These are phyloP conservation scores for Pimephales promelas DNA, from an alignment of 2,113 vertebrate species.

Conservation along the genomic window DNA sequence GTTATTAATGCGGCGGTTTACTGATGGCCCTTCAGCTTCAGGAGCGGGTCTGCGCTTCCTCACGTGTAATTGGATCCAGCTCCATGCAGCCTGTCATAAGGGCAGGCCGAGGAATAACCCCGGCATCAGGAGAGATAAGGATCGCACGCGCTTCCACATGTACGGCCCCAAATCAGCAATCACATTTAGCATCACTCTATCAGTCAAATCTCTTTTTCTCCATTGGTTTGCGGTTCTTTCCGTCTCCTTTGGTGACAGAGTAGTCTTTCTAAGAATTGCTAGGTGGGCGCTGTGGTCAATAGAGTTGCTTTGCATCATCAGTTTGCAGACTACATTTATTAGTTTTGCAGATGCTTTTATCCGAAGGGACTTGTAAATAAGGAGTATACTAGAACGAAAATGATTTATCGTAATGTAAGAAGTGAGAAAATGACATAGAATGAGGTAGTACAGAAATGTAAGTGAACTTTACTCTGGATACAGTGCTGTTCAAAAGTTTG, in stretches of 20 bases:
- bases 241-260: not conserved
- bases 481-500: too few relatives aligned
- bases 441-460: not conserved
- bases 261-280: not conserved
- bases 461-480: not conserved
- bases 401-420: not conserved
- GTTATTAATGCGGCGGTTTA: slow-evolving; percentile 88
- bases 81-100: slow-evolving; percentile 60
- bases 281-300: slow-evolving; percentile 35
- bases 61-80: slow-evolving; percentile 89
- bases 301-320: slow-evolving; percentile 29
- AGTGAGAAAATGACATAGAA: not conserved
- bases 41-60: slow-evolving; percentile 80
- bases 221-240: slow-evolving; percentile 28
- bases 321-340: not conserved
- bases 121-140: slow-evolving; percentile 51
- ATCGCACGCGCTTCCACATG: slow-evolving; percentile 42
- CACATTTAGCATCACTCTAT: slow-evolving; percentile 49
- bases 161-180: slow-evolving; percentile 50
- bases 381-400: not conserved
- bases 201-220: slow-evolving; percentile 28
- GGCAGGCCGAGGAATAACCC: slow-evolving; percentile 55
- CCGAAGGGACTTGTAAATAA: not conserved
- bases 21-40: slow-evolving; percentile 86
- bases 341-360: slow-evolving; percentile 12